Conservation (phyloP, 2,797 vertebrate species). For the Rhabdomys pumilio region DNA sequence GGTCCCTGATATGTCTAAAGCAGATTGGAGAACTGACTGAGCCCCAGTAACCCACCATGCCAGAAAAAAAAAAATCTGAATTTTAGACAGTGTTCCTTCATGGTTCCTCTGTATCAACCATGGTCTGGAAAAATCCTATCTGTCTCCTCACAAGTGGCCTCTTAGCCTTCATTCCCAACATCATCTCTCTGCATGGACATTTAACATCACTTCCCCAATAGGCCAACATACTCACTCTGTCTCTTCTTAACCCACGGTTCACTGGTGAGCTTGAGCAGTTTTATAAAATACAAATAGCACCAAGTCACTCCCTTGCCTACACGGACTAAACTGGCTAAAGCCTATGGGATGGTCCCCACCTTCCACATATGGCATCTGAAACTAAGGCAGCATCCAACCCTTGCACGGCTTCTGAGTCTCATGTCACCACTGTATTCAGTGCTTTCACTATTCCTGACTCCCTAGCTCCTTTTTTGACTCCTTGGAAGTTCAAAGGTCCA, state of each 20-base stretch:
- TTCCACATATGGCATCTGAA: background rate
- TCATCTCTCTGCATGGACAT: background rate
- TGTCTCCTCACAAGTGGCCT: background rate
- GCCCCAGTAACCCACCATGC: background rate
- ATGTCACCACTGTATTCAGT: background rate
- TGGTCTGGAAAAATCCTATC: background rate
- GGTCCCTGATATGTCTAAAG: slow-evolving; percentile 29
- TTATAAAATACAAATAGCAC: slow-evolving; percentile 4
- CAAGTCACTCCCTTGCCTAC: background rate
- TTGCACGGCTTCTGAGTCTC: background rate
- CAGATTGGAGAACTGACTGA: background rate
- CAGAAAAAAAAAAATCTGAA: background rate
- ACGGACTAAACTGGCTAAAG: background rate
- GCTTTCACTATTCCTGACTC: background rate
- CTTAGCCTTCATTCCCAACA: background rate
- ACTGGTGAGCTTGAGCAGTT: background rate
- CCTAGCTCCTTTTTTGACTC: background rate
- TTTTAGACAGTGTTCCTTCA: background rate
- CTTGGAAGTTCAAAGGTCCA: slow-evolving; percentile 14
- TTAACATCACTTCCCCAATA: background rate
- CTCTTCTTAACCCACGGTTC: background rate
- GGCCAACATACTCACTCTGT: background rate
- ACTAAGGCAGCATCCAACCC: background rate
- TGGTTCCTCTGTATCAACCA: background rate
- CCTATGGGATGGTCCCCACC: background rate